Evolutionary conservation across 2,888 invertebrate species (phyloP).

Genomic region (Allygus modestus): DNA sequence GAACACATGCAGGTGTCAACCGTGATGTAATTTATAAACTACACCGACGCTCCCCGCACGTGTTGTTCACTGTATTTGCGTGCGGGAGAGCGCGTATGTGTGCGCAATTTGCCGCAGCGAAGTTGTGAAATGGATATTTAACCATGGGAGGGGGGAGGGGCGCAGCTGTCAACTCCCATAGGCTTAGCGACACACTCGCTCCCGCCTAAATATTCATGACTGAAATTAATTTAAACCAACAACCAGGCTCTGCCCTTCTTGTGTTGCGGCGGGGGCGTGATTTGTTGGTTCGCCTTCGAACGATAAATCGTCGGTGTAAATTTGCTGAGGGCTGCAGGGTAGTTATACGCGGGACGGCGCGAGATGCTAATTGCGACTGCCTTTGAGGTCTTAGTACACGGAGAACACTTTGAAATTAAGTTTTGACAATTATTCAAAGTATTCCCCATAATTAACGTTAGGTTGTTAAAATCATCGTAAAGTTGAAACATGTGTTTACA

Average conservation of each 20-base stretch:
- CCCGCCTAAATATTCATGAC: constrained; percentile 57
- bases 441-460: too few species aligned
- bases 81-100: background rate
- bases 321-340: constrained; percentile 5
- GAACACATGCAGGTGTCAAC: background rate
- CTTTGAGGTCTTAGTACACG: too few species aligned
- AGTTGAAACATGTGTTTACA: too few species aligned
- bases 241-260: constrained; percentile 36
- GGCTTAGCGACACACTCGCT: constrained; percentile 54
- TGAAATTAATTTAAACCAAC: constrained; percentile 59
- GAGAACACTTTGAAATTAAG: too few species aligned
- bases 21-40: background rate
- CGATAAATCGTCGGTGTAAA: background rate
- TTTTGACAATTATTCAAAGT: too few species aligned
- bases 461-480: too few species aligned
- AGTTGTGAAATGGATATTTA: constrained; percentile 53
- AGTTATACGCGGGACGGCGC: too few species aligned
- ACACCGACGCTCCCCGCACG: background rate
- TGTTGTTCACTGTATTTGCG: background rate
- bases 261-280: constrained; percentile 26
- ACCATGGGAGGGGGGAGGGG: constrained; percentile 16
- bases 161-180: constrained; percentile 51
- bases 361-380: too few species aligned
- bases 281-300: background rate
- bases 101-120: constrained; percentile 48